These are phyloP conservation scores for Aporophyla nigra DNA, from an alignment of 2,888 invertebrate species.

Conservation along the genomic window DNA sequence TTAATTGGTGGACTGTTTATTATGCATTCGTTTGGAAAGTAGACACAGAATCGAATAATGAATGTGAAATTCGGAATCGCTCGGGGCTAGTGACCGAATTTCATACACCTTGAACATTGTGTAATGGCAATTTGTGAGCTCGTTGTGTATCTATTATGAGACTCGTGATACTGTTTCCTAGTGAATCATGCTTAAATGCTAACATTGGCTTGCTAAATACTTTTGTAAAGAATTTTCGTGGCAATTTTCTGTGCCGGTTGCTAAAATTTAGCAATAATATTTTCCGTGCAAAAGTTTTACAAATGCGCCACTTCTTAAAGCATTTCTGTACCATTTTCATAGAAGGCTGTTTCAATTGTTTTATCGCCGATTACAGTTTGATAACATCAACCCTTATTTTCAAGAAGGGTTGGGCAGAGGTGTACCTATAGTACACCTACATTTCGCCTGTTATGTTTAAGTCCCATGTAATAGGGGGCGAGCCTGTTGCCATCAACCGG, in stretches of 20 bases:
- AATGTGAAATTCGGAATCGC: constrained; percentile 38
- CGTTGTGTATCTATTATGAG: not conserved
- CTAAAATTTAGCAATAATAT: not conserved
- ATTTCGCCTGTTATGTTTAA: too few species aligned
- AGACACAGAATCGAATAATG: constrained; percentile 46
- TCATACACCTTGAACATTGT: constrained; percentile 3
- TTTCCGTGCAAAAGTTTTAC: not conserved
- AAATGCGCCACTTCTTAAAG: not conserved
- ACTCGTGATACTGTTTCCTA: not conserved
- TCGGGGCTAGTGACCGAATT: constrained; percentile 13
- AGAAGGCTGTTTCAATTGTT: too few species aligned
- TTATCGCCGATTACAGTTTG: not conserved
- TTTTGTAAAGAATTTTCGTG: not conserved
- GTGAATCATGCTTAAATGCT: not conserved
- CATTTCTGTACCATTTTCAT: not conserved
- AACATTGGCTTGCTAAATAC: not conserved
- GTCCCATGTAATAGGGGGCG: too few species aligned
- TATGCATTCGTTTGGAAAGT: constrained; percentile 52
- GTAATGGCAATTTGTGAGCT: constrained; percentile 24
- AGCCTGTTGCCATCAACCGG: too few species aligned
- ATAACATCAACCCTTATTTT: too few species aligned
- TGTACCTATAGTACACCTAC: too few species aligned
- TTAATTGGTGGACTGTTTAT: constrained; percentile 46
- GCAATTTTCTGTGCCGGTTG: not conserved
- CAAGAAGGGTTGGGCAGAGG: too few species aligned